Conservation (phyloP, 2,113 vertebrate species). For the Austrofundulus limnaeus region DNA sequence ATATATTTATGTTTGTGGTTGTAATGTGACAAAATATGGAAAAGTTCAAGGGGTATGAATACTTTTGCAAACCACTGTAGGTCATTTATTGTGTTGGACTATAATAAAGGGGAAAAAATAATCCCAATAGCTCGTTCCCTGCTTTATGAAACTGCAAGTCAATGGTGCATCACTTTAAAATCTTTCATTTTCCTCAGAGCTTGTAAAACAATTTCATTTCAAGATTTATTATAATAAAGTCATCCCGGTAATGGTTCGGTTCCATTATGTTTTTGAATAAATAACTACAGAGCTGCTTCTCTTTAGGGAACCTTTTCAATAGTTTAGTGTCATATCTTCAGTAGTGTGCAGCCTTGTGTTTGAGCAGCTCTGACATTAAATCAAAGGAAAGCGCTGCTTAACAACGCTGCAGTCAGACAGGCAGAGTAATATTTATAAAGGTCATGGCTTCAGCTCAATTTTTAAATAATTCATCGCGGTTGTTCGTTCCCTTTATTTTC, state of each 20-base stretch:
- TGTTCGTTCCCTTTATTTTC: conserved; percentile 21
- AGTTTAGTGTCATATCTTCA: conserved; percentile 1
- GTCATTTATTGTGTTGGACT: neutral
- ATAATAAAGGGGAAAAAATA: neutral
- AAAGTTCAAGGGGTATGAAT: too few relatives aligned
- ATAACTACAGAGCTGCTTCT: neutral
- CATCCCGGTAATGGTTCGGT: conserved; percentile 5
- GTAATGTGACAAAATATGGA: too few relatives aligned
- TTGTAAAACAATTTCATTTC: neutral
- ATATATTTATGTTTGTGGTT: too few relatives aligned
- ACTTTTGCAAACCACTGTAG: too few relatives aligned
- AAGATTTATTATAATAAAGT: neutral
- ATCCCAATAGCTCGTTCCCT: neutral
- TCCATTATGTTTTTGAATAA: neutral
- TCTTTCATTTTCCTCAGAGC: neutral
- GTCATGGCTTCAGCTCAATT: conserved; percentile 54
- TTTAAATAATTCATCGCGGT: conserved; percentile 47
- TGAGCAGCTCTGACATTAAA: conserved; percentile 50
- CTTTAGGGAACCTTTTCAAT: conserved; percentile 1
- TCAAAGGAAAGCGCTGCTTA: conserved; percentile 43
- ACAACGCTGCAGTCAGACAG: conserved; percentile 41
- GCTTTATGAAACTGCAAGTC: neutral
- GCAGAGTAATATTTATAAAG: conserved; percentile 58
- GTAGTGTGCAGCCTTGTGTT: conserved; percentile 21
- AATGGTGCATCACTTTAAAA: neutral